phyloP scores from a whole-genome alignment of 2,797 vertebrate species.

The Lindbergichthys nudifrons region DNA sequence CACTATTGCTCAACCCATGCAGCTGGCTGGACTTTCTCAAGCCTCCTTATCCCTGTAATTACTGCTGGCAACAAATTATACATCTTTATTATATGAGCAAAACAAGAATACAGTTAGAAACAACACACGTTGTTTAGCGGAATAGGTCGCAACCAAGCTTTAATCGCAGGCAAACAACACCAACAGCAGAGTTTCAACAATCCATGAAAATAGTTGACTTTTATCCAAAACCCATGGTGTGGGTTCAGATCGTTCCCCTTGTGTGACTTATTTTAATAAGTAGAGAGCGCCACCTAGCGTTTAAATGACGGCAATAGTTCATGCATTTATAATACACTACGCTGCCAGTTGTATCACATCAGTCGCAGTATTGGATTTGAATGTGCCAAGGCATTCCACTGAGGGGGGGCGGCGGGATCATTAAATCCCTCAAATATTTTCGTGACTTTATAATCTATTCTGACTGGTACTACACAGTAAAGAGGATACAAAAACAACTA shows the following conservation, averaged over 20 bases:
- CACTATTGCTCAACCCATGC: constrained; percentile 46
- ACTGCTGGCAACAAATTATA: constrained; percentile 29
- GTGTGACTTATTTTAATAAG: not conserved
- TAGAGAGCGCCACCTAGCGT: constrained; percentile 53
- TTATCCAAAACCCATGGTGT: constrained; percentile 9
- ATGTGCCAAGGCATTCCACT: not conserved
- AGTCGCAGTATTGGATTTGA: not conserved
- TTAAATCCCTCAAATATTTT: not conserved
- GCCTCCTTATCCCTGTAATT: constrained; percentile 33
- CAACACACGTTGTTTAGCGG: not conserved
- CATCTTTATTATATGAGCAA: constrained; percentile 11
- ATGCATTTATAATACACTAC: not conserved
- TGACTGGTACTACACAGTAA: not conserved
- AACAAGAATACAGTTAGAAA: not conserved
- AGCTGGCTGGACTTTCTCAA: constrained; percentile 45
- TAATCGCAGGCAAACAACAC: not conserved
- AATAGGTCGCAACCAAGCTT: not conserved
- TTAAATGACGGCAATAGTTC: not conserved
- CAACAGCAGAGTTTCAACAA: not conserved
- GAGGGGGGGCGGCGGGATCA: too few species aligned
- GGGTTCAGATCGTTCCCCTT: not conserved
- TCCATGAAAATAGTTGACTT: constrained; percentile 21
- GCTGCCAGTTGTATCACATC: not conserved
- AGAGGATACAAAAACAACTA: not conserved
- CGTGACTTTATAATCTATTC: not conserved